These are phyloP conservation scores for Drosophila vallismaia DNA, from an alignment of 2,888 invertebrate species.

Conservation along the genomic window DNA sequence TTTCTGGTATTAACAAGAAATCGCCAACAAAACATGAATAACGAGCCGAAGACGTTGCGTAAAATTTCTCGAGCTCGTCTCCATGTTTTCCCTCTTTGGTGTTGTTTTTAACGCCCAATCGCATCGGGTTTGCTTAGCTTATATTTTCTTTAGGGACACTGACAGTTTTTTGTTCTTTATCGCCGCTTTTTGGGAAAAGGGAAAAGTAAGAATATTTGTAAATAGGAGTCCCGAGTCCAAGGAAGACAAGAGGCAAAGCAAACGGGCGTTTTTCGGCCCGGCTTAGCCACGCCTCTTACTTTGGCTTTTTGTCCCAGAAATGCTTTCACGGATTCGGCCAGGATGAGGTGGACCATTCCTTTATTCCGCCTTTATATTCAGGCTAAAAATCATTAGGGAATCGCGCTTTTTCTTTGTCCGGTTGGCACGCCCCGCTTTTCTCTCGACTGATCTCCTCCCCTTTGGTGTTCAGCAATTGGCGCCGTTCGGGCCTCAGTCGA, in stretches of 20 bases:
- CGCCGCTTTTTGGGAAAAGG: constrained; percentile 21
- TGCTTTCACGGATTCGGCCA: constrained; percentile 8
- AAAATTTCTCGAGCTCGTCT: constrained; percentile 17
- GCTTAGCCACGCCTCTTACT: constrained; percentile 45
- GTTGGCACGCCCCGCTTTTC: constrained; percentile 45
- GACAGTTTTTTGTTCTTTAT: constrained; percentile 37
- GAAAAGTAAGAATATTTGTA: constrained; percentile 44
- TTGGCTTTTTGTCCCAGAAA: constrained; percentile 34
- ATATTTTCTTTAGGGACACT: constrained; percentile 25
- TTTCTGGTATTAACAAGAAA: constrained; percentile 29
- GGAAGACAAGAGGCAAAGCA: constrained; percentile 28
- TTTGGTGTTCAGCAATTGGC: constrained; percentile 53
- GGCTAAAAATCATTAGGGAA: constrained; percentile 32
- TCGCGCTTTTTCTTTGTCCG: constrained; percentile 25
- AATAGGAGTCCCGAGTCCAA: constrained; percentile 14
- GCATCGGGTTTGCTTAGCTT: constrained; percentile 48
- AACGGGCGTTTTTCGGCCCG: constrained; percentile 33
- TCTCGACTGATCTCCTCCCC: constrained; percentile 50
- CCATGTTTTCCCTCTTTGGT: not conserved
- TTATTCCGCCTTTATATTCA: constrained; percentile 24
- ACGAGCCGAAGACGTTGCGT: constrained; percentile 34
- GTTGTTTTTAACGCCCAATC: constrained; percentile 49
- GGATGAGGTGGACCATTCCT: constrained; percentile 1
- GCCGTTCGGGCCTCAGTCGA: constrained; percentile 50
- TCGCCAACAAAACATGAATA: constrained; percentile 41